Conservation (phyloP, 2,888 invertebrate species). For the Podabrus alpinus region DNA sequence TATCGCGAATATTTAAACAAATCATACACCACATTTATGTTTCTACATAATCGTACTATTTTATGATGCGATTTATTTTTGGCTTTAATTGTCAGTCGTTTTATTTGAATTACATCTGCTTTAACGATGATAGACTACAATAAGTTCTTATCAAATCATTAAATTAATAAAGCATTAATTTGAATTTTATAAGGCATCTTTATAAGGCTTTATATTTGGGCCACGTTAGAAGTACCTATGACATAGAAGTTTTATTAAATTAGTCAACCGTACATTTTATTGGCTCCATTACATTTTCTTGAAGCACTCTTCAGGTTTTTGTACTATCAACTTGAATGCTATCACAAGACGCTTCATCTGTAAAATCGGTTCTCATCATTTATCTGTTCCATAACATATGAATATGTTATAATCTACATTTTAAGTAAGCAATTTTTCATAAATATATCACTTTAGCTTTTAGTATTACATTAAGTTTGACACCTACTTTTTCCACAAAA, state of each 20-base stretch:
- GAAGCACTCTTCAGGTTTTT: slow-evolving; percentile 12
- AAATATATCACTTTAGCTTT: neutral
- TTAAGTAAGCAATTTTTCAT: neutral
- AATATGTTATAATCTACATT: neutral
- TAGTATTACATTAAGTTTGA: neutral
- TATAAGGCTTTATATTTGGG: neutral
- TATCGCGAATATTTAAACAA: neutral
- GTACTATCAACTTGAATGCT: slow-evolving; percentile 12
- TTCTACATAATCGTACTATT: neutral
- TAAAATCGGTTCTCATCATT: neutral
- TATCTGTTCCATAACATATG: neutral
- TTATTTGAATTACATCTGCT: neutral
- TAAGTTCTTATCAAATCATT: neutral
- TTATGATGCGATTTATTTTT: neutral
- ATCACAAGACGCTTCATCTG: slow-evolving; percentile 2
- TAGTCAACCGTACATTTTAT: neutral
- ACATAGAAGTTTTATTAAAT: neutral
- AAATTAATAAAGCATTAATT: neutral
- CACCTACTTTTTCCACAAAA: neutral
- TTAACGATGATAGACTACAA: neutral
- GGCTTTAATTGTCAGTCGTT: neutral
- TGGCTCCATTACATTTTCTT: slow-evolving; percentile 4
- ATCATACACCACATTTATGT: neutral
- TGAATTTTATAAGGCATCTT: neutral
- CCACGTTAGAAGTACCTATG: neutral